These are phyloP conservation scores for Pentalonia nigronervosa DNA, from an alignment of 1,140 invertebrate species.

Conservation along the genomic window DNA sequence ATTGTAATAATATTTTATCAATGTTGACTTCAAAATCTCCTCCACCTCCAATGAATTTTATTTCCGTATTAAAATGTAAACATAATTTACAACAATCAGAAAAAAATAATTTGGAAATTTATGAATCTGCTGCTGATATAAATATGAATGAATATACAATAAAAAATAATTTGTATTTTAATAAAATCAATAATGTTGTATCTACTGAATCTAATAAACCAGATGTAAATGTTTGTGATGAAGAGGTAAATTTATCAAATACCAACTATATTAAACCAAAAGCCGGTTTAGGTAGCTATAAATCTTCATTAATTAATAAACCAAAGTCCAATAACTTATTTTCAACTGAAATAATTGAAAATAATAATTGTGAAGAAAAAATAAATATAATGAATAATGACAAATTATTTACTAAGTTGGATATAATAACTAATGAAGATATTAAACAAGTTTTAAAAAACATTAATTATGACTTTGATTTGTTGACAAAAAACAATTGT, in stretches of 20 bases:
- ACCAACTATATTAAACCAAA: background rate
- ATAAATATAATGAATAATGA: background rate
- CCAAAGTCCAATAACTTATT: background rate
- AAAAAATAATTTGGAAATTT: background rate
- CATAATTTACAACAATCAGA: background rate
- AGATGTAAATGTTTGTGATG: background rate
- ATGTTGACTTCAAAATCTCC: background rate
- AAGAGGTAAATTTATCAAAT: background rate
- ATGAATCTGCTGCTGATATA: background rate
- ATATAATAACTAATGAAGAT: background rate
- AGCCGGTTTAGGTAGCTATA: background rate
- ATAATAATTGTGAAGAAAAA: background rate
- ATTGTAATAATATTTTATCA: background rate
- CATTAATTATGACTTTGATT: background rate
- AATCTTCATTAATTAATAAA: background rate
- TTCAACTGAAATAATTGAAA: background rate
- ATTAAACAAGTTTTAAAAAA: background rate
- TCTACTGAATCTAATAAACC: background rate
- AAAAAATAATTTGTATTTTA: background rate
- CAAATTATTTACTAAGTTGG: background rate
- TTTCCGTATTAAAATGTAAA: conserved; percentile 45
- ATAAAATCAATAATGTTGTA: background rate
- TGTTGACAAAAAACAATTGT: background rate
- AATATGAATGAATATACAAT: background rate
- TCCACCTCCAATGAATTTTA: conserved; percentile 30